Percentiles rank a stretch among this genome's conserved stretches.
Evolutionary conservation across 2,113 vertebrate species (phyloP).

Genomic region (Blennius ocellaris): DNA sequence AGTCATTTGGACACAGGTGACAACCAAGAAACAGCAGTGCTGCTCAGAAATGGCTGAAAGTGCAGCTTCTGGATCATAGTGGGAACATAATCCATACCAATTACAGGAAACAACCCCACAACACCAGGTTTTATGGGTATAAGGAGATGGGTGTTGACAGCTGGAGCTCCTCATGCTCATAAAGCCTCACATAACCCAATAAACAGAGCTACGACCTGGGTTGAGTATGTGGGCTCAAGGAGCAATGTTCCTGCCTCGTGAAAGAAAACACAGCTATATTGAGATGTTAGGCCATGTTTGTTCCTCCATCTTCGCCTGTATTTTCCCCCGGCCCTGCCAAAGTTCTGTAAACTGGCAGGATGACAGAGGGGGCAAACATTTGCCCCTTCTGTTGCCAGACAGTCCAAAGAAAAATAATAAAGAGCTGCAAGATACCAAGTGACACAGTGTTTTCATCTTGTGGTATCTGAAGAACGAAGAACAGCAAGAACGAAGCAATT

Average conservation of each 20-base stretch:
- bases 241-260: background rate
- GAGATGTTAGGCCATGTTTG: conserved; percentile 3
- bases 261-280: conserved; percentile 16
- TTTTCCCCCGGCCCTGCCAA: background rate
- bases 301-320: background rate
- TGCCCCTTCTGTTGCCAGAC: background rate
- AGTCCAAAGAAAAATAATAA: conserved; percentile 13
- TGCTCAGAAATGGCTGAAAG: conserved; percentile 24
- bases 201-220: conserved; percentile 2
- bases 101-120: conserved; percentile 40
- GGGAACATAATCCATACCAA: conserved; percentile 50
- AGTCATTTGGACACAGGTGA: conserved; percentile 13
- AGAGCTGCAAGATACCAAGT: background rate
- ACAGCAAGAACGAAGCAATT: background rate
- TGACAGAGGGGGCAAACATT: conserved; percentile 1
- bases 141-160: conserved; percentile 47
- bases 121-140: conserved; percentile 39
- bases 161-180: conserved; percentile 27
- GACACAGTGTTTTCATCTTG: background rate
- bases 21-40: background rate
- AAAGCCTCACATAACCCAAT: conserved; percentile 43
- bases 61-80: conserved; percentile 16
- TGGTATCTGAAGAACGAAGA: background rate
- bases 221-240: conserved; percentile 10
- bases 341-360: conserved; percentile 9